These are phyloP conservation scores for Perca flavescens DNA, from an alignment of 2,113 vertebrate genomes.

Conservation along the genomic window DNA sequence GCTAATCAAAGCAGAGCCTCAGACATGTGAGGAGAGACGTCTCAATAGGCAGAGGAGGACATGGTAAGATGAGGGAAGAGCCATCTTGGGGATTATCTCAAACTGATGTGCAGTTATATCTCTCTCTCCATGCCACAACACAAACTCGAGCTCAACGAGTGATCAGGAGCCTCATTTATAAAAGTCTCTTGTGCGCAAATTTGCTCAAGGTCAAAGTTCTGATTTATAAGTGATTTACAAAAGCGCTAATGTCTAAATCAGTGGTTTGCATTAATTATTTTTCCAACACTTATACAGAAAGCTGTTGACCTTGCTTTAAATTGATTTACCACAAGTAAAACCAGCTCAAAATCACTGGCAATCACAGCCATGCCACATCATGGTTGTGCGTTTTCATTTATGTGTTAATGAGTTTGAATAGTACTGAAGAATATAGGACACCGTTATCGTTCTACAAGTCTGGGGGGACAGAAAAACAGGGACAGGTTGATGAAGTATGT, in stretches of 20 bases:
- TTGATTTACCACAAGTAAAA: background rate
- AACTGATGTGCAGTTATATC: conserved; percentile 45
- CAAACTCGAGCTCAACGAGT: conserved; percentile 31
- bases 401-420: conserved; percentile 4
- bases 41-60: conserved; percentile 57
- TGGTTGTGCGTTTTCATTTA: background rate
- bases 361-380: background rate
- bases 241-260: conserved; percentile 36
- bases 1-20: conserved; percentile 70
- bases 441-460: background rate
- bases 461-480: background rate
- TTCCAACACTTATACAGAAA: conserved; percentile 5
- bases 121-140: conserved; percentile 28
- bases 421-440: background rate
- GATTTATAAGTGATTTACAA: conserved; percentile 44
- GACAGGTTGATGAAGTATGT: conserved; percentile 32
- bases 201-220: conserved; percentile 50
- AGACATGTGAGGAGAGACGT: conserved; percentile 48
- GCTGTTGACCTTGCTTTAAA: conserved; percentile 21
- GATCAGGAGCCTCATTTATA: conserved; percentile 31
- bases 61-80: conserved; percentile 53
- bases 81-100: conserved; percentile 52
- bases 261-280: conserved; percentile 12
- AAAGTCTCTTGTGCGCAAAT: conserved; percentile 22
- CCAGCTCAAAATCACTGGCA: background rate